Conservation (phyloP, 2,797 vertebrate genomes). For the Propithecus perrieri region DNA sequence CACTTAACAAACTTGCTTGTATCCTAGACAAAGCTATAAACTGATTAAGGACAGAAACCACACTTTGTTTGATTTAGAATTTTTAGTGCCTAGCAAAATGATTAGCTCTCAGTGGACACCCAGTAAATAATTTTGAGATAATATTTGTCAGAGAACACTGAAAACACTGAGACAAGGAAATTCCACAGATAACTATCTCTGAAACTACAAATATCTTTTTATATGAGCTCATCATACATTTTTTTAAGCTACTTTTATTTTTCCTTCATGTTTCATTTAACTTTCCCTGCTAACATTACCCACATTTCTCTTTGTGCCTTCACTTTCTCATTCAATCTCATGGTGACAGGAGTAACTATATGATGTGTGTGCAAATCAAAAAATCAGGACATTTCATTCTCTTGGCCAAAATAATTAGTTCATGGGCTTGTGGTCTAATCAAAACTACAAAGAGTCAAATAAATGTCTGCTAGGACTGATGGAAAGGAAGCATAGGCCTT, state of each 20-base stretch:
- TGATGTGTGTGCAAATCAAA: not conserved
- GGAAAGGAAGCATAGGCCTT: not conserved
- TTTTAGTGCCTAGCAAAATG: not conserved
- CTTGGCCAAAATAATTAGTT: not conserved
- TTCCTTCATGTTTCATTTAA: not conserved
- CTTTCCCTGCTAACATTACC: not conserved
- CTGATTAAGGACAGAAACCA: not conserved
- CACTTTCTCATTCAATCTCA: not conserved
- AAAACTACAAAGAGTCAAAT: not conserved
- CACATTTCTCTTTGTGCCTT: not conserved
- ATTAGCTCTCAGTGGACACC: not conserved
- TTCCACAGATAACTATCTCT: not conserved
- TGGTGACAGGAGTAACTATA: not conserved
- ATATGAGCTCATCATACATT: not conserved
- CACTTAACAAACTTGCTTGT: not conserved
- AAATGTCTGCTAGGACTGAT: not conserved
- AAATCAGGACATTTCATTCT: not conserved
- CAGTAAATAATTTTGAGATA: conserved; percentile 38
- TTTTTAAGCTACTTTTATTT: not conserved
- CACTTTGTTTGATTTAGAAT: not conserved
- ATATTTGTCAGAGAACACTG: not conserved
- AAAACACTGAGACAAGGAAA: not conserved
- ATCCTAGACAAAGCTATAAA: not conserved
- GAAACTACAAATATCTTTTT: not conserved
- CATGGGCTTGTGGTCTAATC: not conserved